Conservation (phyloP, 2,797 vertebrate genomes). For the Pachyuromys duprasi region DNA sequence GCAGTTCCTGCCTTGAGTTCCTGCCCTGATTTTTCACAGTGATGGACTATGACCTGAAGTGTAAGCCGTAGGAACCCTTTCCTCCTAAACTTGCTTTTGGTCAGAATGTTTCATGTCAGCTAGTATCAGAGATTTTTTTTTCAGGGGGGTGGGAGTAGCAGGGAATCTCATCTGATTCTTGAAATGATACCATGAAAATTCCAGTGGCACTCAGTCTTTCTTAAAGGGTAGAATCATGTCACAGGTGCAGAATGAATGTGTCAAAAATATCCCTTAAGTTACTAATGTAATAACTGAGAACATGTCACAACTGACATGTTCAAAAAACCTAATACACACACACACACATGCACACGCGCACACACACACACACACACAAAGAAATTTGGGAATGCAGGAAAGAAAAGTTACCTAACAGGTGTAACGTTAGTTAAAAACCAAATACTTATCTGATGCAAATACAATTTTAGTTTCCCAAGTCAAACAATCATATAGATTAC, state of each 20-base stretch:
- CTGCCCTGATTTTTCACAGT: not conserved
- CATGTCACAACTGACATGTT: not conserved
- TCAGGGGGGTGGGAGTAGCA: not conserved
- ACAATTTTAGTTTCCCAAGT: not conserved
- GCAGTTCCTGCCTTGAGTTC: not conserved
- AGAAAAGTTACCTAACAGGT: not conserved
- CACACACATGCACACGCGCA: too few species aligned
- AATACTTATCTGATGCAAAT: not conserved
- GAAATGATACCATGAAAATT: slow-evolving; percentile 20
- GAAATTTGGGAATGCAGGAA: not conserved
- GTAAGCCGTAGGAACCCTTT: not conserved
- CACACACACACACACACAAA: too few species aligned
- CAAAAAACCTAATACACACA: not conserved
- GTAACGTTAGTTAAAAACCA: not conserved
- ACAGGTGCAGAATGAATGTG: not conserved
- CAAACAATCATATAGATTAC: not conserved
- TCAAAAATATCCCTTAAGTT: not conserved
- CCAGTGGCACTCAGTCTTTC: not conserved
- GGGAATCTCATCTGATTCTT: not conserved
- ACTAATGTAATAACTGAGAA: not conserved
- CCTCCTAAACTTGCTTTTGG: not conserved
- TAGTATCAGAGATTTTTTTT: not conserved
- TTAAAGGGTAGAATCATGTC: not conserved
- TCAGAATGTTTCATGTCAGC: not conserved
- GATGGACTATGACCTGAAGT: not conserved